phyloP scores from a whole-genome alignment of 2,888 invertebrate species.

The Andrena haemorrhoa region DNA sequence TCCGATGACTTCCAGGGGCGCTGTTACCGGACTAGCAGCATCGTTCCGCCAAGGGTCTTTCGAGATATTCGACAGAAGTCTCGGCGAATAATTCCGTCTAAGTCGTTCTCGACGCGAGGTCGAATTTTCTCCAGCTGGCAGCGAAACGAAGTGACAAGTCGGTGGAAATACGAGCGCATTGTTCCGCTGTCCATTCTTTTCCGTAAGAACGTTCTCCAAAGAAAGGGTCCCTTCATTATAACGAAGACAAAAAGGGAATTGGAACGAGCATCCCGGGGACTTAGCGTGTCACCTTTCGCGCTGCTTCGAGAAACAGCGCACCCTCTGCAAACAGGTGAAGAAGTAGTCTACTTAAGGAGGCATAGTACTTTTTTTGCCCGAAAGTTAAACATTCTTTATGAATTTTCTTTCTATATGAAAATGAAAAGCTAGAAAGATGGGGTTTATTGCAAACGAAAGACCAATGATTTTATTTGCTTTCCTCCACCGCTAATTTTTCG shows the following conservation, averaged over 20 bases:
- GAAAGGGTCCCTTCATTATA: conserved; percentile 22
- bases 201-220: conserved; percentile 16
- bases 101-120: not conserved
- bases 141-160: conserved; percentile 18
- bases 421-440: too few relatives aligned
- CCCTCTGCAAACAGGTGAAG: not conserved
- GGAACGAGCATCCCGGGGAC: conserved; percentile 12
- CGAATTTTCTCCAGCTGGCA: conserved; percentile 6
- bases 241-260: conserved; percentile 35
- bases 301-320: not conserved
- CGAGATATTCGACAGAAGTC: not conserved
- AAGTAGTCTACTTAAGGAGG: not conserved
- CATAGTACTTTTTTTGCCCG: not conserved
- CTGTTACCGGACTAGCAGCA: not conserved
- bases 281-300: conserved; percentile 2
- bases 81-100: too few relatives aligned
- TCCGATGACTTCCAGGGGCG: not conserved
- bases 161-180: conserved; percentile 21
- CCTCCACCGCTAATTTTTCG: not conserved
- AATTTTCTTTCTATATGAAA: too few relatives aligned
- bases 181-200: conserved; percentile 41
- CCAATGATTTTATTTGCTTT: too few relatives aligned
- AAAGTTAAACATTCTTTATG: too few relatives aligned
- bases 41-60: not conserved
- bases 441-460: too few relatives aligned